Evolutionary conservation across 1,140 invertebrate genomes (phyloP).

Genomic region (Pissodes strobi): DNA sequence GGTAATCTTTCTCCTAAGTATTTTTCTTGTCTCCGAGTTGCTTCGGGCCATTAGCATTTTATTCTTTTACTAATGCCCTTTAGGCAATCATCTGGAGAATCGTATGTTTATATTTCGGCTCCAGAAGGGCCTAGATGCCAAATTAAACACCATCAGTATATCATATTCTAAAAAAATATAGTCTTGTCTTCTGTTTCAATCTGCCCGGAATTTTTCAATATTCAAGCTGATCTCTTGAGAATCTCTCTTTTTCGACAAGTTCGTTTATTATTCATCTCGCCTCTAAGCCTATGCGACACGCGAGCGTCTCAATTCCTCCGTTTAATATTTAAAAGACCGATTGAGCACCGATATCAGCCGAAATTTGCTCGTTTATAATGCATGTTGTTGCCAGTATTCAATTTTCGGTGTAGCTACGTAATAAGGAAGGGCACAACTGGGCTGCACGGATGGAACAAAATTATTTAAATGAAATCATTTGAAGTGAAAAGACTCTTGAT

Average conservation of each 20-base stretch:
- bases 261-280: conserved; percentile 19
- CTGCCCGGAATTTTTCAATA: too few species aligned
- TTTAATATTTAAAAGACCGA: conserved; percentile 46
- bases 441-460: conserved; percentile 8
- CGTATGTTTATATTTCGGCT: too few species aligned
- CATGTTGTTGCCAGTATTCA: conserved; percentile 42
- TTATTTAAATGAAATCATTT: too few species aligned
- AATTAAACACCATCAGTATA: too few species aligned
- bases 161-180: too few species aligned
- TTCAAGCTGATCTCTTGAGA: not conserved
- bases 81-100: too few species aligned
- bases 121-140: too few species aligned
- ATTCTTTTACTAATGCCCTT: too few species aligned
- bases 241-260: not conserved
- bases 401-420: conserved; percentile 33
- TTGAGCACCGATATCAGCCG: conserved; percentile 44
- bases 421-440: not conserved
- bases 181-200: too few species aligned
- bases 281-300: conserved; percentile 20
- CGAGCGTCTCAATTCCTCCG: conserved; percentile 38
- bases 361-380: conserved; percentile 44
- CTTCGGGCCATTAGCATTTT: too few species aligned
- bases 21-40: too few species aligned
- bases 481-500: too few species aligned
- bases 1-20: not conserved